Percentiles rank a stretch among this genome's conserved stretches.
Conservation (phyloP, 2,797 vertebrate genomes). For the Macroramphosus scolopax region DNA sequence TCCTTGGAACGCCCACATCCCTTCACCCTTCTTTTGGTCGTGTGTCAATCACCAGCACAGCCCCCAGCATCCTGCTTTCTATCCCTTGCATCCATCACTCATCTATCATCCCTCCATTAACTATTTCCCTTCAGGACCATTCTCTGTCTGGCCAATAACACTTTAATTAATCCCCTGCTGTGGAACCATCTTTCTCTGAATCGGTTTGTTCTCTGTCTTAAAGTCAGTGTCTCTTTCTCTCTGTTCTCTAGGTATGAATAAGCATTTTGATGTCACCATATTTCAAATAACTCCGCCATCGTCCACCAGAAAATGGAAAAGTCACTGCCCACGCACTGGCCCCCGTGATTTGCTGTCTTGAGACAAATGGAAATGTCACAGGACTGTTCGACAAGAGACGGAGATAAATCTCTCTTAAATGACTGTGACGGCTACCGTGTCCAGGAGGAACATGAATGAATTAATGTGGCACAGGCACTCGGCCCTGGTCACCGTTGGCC, state of each 20-base stretch:
- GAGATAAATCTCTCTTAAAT: constrained; percentile 56
- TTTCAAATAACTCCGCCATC: constrained; percentile 17
- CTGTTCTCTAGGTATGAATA: background rate
- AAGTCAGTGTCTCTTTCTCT: too few relatives aligned
- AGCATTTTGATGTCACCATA: constrained; percentile 11
- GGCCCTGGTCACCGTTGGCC: background rate
- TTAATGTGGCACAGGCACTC: constrained; percentile 30
- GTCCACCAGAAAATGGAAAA: constrained; percentile 18
- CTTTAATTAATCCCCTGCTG: constrained; percentile 15
- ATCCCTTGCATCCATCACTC: too few relatives aligned
- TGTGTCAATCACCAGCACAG: constrained; percentile 4
- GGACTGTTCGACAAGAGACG: constrained; percentile 25
- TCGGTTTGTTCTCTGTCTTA: too few relatives aligned
- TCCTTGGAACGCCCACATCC: too few relatives aligned
- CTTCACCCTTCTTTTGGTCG: background rate
- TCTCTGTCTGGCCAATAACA: constrained; percentile 1
- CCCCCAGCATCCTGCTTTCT: too few relatives aligned
- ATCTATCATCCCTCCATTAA: too few relatives aligned
- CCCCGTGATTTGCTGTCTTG: constrained; percentile 46
- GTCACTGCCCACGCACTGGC: background rate
- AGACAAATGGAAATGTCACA: constrained; percentile 63
- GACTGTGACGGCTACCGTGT: constrained; percentile 50
- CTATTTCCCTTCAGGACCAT: background rate
- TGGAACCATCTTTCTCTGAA: background rate
- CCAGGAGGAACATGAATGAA: constrained; percentile 46